Percentiles rank a stretch among this genome's conserved stretches.
Evolutionary conservation across 2,113 vertebrate species (phyloP).

Genomic region (Cynoglossus semilaevis): DNA sequence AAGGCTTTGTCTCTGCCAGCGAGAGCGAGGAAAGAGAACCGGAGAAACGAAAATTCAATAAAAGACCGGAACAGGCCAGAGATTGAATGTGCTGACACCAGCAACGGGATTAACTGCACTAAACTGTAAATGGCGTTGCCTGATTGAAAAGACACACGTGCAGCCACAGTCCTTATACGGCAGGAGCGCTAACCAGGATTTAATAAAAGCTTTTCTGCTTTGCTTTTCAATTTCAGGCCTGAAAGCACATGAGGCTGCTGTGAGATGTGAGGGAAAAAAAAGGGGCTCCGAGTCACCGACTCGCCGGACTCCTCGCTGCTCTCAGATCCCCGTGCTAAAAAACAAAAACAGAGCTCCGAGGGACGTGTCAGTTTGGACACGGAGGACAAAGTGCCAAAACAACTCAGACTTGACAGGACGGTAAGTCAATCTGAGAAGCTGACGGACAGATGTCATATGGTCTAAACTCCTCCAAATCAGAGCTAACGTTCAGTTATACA

Average conservation of each 20-base stretch:
- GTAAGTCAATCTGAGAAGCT: too few species aligned
- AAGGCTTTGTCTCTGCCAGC: conserved; percentile 86
- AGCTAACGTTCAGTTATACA: too few species aligned
- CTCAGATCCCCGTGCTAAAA: background rate
- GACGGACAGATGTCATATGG: too few species aligned
- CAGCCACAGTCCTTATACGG: conserved; percentile 3
- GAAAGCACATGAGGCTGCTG: conserved; percentile 49
- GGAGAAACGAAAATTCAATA: background rate
- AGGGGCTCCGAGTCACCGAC: conserved; percentile 9
- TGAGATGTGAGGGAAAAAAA: conserved; percentile 40
- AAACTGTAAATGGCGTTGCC: background rate
- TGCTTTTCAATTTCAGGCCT: conserved; percentile 65
- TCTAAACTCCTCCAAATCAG: too few species aligned
- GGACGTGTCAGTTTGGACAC: background rate
- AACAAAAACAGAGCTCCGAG: background rate
- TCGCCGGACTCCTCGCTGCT: background rate
- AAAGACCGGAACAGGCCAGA: background rate
- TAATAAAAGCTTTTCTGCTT: conserved; percentile 12
- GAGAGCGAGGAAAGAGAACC: background rate
- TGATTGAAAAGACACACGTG: conserved; percentile 1
- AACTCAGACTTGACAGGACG: too few species aligned
- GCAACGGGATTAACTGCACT: background rate
- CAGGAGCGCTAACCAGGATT: conserved; percentile 5
- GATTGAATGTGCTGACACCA: background rate
- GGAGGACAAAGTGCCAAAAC: background rate